These are phyloP conservation scores for Conus betulinus DNA, from an alignment of 1,140 invertebrate genomes.

Conservation along the genomic window DNA sequence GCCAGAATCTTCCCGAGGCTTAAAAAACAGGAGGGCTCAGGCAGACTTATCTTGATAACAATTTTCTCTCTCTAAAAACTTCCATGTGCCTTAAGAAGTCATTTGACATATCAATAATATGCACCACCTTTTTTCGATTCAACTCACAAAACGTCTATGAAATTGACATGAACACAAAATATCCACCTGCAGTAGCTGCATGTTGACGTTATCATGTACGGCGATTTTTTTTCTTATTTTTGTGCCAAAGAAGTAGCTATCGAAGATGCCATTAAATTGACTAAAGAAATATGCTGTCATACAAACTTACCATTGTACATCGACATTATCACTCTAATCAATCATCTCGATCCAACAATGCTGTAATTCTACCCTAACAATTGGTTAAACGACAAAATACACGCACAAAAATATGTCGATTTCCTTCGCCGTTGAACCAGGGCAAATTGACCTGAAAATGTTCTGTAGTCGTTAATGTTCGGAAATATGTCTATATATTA, in stretches of 20 bases:
- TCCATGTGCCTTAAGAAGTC: too few relatives aligned
- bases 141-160: too few relatives aligned
- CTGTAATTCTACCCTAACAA: background rate
- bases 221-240: background rate
- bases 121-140: too few relatives aligned
- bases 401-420: slow-evolving; percentile 7
- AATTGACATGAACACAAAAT: background rate
- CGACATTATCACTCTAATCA: background rate
- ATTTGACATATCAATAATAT: too few relatives aligned
- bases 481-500: background rate
- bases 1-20: too few relatives aligned
- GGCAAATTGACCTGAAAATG: background rate
- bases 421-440: background rate
- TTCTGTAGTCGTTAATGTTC: background rate
- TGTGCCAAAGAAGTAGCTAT: background rate
- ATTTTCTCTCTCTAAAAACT: too few relatives aligned
- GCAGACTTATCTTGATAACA: too few relatives aligned
- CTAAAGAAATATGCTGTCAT: background rate
- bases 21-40: too few relatives aligned
- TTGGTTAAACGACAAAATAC: background rate
- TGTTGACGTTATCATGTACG: background rate
- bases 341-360: background rate
- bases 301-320: slow-evolving; percentile 2
- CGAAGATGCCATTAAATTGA: background rate
- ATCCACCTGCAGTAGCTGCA: background rate